A percentile compares a stretch with the other conserved stretches of the same genome.
These are phyloP conservation scores for Venusia cambrica DNA, from an alignment of 2,888 invertebrate genomes.

Conservation along the genomic window DNA sequence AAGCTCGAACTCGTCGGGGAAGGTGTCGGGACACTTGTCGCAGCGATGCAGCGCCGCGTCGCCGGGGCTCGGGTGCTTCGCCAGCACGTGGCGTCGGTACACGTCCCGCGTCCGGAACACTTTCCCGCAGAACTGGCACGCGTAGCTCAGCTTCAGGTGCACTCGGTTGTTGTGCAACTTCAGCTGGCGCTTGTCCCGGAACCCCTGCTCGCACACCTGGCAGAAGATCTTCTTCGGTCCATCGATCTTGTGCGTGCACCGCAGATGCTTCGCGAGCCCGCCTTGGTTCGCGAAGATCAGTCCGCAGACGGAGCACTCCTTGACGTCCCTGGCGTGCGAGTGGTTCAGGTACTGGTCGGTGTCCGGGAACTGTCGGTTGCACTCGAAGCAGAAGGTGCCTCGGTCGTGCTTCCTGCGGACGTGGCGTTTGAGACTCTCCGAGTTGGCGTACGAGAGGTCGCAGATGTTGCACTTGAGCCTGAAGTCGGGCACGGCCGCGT, in stretches of 20 bases:
- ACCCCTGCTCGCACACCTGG: slow-evolving; percentile 61
- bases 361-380: slow-evolving; percentile 62
- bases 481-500: slow-evolving; percentile 60
- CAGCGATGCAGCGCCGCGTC: slow-evolving; percentile 50
- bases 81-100: slow-evolving; percentile 58
- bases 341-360: slow-evolving; percentile 59
- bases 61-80: slow-evolving; percentile 50
- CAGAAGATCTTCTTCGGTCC: slow-evolving; percentile 61
- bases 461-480: slow-evolving; percentile 67
- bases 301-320: slow-evolving; percentile 64
- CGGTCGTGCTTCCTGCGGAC: slow-evolving; percentile 63
- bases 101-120: slow-evolving; percentile 66
- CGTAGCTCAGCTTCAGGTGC: slow-evolving; percentile 65
- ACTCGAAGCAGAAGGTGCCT: slow-evolving; percentile 59
- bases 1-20: slow-evolving; percentile 62
- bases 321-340: slow-evolving; percentile 56
- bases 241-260: slow-evolving; percentile 64
- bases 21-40: slow-evolving; percentile 56
- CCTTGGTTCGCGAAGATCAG: slow-evolving; percentile 63
- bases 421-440: slow-evolving; percentile 70
- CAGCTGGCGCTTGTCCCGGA: slow-evolving; percentile 59
- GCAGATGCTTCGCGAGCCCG: slow-evolving; percentile 62
- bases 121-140: slow-evolving; percentile 60
- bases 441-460: slow-evolving; percentile 67
- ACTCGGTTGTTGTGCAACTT: slow-evolving; percentile 64